Evolutionary conservation across 2,888 invertebrate genomes (phyloP).

Genomic region (Melanotus villosus): DNA sequence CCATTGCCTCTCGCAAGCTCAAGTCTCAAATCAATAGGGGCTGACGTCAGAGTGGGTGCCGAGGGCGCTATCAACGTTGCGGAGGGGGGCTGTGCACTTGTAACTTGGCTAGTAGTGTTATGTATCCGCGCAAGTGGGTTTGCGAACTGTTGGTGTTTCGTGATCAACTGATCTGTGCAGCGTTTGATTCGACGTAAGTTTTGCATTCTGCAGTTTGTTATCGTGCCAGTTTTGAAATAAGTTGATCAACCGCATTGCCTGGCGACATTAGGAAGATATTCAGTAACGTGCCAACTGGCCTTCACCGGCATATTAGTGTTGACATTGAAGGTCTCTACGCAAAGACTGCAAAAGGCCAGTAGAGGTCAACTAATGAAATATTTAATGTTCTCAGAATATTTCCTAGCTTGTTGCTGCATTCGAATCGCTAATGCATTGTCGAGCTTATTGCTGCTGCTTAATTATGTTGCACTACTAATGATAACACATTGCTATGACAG

Average conservation of each 20-base stretch:
- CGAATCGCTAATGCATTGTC: conserved; percentile 32
- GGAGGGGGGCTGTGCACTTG: conserved; percentile 68
- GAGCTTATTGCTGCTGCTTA: conserved; percentile 18
- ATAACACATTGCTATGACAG: neutral
- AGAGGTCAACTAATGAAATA: conserved; percentile 68
- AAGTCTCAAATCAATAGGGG: conserved; percentile 67
- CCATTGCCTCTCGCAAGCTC: conserved; percentile 57
- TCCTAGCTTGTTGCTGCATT: conserved; percentile 50
- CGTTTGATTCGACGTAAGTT: conserved; percentile 66
- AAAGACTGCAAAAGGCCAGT: conserved; percentile 69
- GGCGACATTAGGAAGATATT: conserved; percentile 42
- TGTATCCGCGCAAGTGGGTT: conserved; percentile 68
- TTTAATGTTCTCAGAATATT: conserved; percentile 51
- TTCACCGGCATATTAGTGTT: conserved; percentile 68
- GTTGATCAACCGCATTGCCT: conserved; percentile 34
- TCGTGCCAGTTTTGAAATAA: conserved; percentile 48
- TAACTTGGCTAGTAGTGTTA: conserved; percentile 70
- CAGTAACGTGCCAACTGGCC: conserved; percentile 67
- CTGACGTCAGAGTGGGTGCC: conserved; percentile 67
- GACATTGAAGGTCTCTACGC: conserved; percentile 69
- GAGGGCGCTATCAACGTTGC: conserved; percentile 66
- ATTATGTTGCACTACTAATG: conserved; percentile 20
- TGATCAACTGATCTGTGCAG: conserved; percentile 64
- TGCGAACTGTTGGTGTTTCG: conserved; percentile 67
- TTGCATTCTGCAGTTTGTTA: conserved; percentile 52